Conservation (phyloP, 2,888 invertebrate species). For the Epinotia demarniana region DNA sequence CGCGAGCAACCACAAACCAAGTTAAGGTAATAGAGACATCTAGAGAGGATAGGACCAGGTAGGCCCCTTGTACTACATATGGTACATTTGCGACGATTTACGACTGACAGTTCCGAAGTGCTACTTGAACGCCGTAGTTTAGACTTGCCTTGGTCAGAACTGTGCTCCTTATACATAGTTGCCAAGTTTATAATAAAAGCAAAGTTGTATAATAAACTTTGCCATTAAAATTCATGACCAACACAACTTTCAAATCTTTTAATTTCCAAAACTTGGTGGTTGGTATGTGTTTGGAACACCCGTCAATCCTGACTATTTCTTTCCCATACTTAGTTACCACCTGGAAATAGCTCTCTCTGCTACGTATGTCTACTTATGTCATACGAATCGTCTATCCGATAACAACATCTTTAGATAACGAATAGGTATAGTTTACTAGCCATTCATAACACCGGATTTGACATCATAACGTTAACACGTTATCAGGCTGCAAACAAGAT, state of each 20-base stretch:
- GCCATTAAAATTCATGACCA: slow-evolving; percentile 10
- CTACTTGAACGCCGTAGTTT: background rate
- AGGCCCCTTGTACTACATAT: background rate
- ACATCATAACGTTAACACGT: too few species aligned
- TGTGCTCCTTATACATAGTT: background rate
- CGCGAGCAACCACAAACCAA: background rate
- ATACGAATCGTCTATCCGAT: too few species aligned
- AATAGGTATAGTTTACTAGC: too few species aligned
- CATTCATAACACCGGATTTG: too few species aligned
- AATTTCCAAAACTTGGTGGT: background rate
- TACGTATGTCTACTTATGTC: too few species aligned
- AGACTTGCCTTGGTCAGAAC: background rate
- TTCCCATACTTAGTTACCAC: too few species aligned
- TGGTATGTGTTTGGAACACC: too few species aligned
- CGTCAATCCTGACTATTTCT: too few species aligned
- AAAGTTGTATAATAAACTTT: background rate
- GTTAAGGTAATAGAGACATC: background rate
- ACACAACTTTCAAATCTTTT: slow-evolving; percentile 1
- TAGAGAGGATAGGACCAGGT: background rate
- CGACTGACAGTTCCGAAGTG: background rate
- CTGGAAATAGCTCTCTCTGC: too few species aligned
- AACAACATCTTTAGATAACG: too few species aligned
- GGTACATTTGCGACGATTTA: background rate
- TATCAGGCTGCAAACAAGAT: too few species aligned
- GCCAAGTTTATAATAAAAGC: background rate